phyloP scores from a whole-genome alignment of 2,113 vertebrate genomes.

The Seriola rivoliana region DNA sequence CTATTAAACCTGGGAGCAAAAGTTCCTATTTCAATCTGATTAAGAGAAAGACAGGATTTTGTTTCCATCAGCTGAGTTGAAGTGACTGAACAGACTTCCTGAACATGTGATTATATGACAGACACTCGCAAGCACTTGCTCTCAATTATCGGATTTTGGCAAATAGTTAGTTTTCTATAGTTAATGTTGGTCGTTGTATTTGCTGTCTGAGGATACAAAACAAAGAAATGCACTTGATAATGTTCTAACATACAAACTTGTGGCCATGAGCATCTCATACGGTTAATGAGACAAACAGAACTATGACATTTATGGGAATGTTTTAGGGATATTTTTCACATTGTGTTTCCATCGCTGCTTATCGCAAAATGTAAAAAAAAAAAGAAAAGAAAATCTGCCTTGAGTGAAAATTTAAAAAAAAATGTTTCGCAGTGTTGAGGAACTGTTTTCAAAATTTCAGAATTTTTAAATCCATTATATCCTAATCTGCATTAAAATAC shows the following conservation, averaged over 20 bases:
- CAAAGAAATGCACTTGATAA: slow-evolving; percentile 24
- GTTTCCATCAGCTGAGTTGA: slow-evolving; percentile 6
- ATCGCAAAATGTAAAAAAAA: slow-evolving; percentile 9
- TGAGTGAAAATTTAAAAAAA: background rate
- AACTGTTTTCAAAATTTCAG: background rate
- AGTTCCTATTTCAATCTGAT: slow-evolving; percentile 1
- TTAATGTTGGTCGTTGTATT: slow-evolving; percentile 24
- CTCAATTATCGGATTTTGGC: background rate
- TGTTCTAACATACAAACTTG: slow-evolving; percentile 14
- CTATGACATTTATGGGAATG: slow-evolving; percentile 51
- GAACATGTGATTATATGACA: background rate
- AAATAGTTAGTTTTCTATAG: slow-evolving; percentile 15
- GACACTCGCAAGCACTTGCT: background rate
- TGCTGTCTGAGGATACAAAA: slow-evolving; percentile 35
- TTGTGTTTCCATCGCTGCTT: slow-evolving; percentile 1
- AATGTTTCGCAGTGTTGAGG: background rate
- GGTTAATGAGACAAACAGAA: background rate
- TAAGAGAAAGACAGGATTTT: background rate
- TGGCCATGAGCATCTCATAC: background rate
- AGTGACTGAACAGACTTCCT: background rate
- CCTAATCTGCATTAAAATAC: background rate
- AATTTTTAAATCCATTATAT: slow-evolving; percentile 2
- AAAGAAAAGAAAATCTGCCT: slow-evolving; percentile 4
- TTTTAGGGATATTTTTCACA: slow-evolving; percentile 3
- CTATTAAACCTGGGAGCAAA: slow-evolving; percentile 23